Base-by-base conservation (phyloP, 1,140 invertebrate genomes). In the Diorhabda carinulata region DNA sequence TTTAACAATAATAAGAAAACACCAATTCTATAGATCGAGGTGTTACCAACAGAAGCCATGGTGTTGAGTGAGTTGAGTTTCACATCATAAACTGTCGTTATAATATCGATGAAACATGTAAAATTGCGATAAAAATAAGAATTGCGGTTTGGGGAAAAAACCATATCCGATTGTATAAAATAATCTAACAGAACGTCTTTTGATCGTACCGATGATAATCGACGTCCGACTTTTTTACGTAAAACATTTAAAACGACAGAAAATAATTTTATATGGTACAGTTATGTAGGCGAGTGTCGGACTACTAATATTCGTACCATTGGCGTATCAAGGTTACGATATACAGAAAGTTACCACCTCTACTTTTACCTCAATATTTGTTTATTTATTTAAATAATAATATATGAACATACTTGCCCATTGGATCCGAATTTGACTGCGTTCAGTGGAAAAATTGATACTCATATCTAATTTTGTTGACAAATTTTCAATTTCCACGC, bases 101-200 rank as follows among this genome's bases (percentile, higher is more conserved):
- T n/a, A 52, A 6, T 52, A n/a, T 6, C 47, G n/a, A 52, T 52
- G n/a, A 6, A 52, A 3, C 47, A 52, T 52, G 4, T n/a, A 52
- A 6, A 2, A 52, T 52, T 52, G 47, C 25, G 25, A 2, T 4
- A n/a, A 52, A 8, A 52, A 52, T 52, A 52, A 6, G 4, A 52
- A n/a, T n/a, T 52, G 47, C 47, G 47, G 47, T 52, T 52, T 52
- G 47, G 47, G 47, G 47, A 52, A 52, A 52, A 52, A 52, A 52
- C 47, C 47, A 52, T 52, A 52, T 52, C 47, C 47, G 47, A 52
- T 52, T n/a, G 6, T 52, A 52, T n/a, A 52, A 52, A 52, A n/a
- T 52, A 52, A 52, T 6, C 47, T 25, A 52, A 52, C 5, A 52
- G 5, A 52, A 52, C 47, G 47, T 52, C 47, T 52, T 52, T 2